Base-by-base conservation (phyloP, 23 tunicate species). In the Aplidium turbinatum region DNA sequence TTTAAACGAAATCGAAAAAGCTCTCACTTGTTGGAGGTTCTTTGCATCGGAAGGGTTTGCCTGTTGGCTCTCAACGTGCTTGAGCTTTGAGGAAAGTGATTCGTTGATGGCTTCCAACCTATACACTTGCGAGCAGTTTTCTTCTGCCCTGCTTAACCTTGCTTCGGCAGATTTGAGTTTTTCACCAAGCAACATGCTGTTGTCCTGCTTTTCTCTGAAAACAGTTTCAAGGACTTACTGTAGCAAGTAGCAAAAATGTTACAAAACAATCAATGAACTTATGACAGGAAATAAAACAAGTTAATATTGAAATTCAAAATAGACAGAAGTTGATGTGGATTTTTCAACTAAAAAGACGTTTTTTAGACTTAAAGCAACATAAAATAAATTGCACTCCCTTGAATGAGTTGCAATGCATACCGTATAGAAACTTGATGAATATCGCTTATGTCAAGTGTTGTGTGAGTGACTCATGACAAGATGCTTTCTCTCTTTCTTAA, bases 101-200 rank as follows among this genome's bases (percentile, higher is more conserved):
- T 76, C 56, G 52, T 81, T 81, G 57, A 66, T 77, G 0, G 70
- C 39, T 68, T 79, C 87, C 0, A 81, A 39, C 32, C 38, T 3
- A 25, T 72, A 70, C 4, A 70, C 48, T 58, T 50, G 47, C 0
- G 42, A 58, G n/a, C 80, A 57, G 33, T 45, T 47, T 28, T 11
- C 72, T 58, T 76, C 77, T 1, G 76, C 46, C 9, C 87, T 53
- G 11, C 31, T 33, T 4, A 81, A 53, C 56, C 81, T 88, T 27
- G 65, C 11, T 58, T 88, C 83, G 1, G 48, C 67, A 0, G 83
- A 68, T 16, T 74, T 9, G 16, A 88, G 55, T 48, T 81, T 81
- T 68, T 88, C 96, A 72, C 76, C 69, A 38, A 88, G 46, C 18
- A 88, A 74, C 16, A 30, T 63, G 57, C 33, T 35, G 75, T 88